Percentiles rank a stretch among this genome's conserved stretches.
phyloP scores from a whole-genome alignment of 2,113 vertebrate genomes.

The Burhinus oedicnemus region DNA sequence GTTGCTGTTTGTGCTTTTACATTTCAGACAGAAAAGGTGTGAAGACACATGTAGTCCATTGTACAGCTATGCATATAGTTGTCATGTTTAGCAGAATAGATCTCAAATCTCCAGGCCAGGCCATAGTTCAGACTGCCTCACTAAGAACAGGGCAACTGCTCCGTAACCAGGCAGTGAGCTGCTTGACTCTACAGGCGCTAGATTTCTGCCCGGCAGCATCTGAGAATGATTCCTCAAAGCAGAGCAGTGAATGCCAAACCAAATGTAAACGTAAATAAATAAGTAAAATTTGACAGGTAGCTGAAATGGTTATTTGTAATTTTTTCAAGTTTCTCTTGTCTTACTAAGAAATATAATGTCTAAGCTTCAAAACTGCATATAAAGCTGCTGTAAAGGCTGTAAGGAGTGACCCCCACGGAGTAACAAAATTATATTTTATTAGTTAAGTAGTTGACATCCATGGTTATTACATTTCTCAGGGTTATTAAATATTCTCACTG shows the following conservation, averaged over 20 bases:
- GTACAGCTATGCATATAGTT: neutral
- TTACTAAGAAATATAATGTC: neutral
- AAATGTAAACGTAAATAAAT: neutral
- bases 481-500: constrained; percentile 6
- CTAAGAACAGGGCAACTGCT: neutral
- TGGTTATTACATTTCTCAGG: neutral
- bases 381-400: neutral
- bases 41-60: neutral
- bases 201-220: neutral
- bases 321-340: neutral
- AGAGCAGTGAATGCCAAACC: neutral
- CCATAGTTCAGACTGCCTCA: neutral
- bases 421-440: neutral
- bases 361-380: neutral
- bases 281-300: neutral
- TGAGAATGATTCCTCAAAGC: neutral
- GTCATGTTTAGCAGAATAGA: neutral
- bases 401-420: neutral
- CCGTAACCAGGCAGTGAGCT: neutral
- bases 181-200: neutral
- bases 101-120: neutral
- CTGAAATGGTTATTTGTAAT: neutral
- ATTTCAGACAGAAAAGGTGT: neutral
- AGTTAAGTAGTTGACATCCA: neutral
- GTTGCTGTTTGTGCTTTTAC: neutral